Evolutionary conservation across 2,888 invertebrate genomes (phyloP), one percentile per base, ranked within the genome.

Genomic region (Iselma pallidipennis): DNA sequence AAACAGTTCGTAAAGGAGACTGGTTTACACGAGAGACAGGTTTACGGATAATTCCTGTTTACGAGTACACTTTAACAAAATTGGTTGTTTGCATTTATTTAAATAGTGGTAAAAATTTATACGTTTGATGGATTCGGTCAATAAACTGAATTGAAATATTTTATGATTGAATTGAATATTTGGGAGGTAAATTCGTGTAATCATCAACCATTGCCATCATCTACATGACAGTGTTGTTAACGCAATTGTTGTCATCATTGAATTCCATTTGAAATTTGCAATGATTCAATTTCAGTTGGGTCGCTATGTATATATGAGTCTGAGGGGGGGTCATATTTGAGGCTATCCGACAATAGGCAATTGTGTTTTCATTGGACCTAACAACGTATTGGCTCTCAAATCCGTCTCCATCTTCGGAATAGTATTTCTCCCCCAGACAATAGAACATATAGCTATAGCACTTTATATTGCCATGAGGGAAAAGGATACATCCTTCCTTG

Each of bases 21-120:
- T 60, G 57, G 57, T 60, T 63, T 58, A 55, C 55, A 55, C 55
- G 60, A 42, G 42, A 45, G 57, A 49, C 48, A 62, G 55, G 55
- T 60, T 62, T 63, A 59, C 57, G 63, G 62, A 66, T 66, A 63
- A 63, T 57, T 63, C 60, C 63, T 59, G 57, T 63, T 65, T 65
- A 65, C 62, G 62, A 59, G 45, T 49, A 55, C 51, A 55, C 59
- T 57, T 56, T 55, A 28, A 54, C 28, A 57, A 57, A 61, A 61
- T 54, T 61, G 61, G 57, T 57, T 57, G 61, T 54, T 57, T 49
- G 57, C 57, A 61, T 57, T 61, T 61, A 61, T 61, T 61, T 54
- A 53, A 57, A 61, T 54, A 61, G 49, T 48, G 49, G 49, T 29
- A 57, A 57, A 57, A 56, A n/a, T n/a, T n/a, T 52, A 19, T 10